These are phyloP conservation scores for Panorpa germanica DNA, from an alignment of 2,888 invertebrate species.

Conservation along the genomic window DNA sequence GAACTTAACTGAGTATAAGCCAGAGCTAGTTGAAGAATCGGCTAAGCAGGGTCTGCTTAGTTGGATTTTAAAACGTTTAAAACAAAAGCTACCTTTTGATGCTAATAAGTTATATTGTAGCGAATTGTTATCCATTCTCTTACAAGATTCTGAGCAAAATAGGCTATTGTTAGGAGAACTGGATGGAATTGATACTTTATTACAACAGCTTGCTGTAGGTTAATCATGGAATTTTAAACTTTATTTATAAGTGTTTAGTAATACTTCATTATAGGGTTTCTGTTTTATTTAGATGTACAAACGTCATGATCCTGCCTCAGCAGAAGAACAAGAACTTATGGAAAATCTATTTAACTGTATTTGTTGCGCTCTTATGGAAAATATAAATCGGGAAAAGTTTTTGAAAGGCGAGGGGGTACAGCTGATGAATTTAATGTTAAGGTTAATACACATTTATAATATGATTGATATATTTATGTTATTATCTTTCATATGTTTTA, in stretches of 20 bases:
- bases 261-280: no score
- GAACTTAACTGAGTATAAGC: conserved; percentile 82
- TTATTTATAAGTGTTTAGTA: conserved; percentile 6
- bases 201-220: conserved; percentile 81
- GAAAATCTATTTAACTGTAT: conserved; percentile 94
- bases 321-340: conserved; percentile 96
- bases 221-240: background rate
- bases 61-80: conserved; percentile 83
- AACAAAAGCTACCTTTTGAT: conserved; percentile 79
- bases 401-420: conserved; percentile 93
- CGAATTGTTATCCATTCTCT: conserved; percentile 86
- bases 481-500: no score
- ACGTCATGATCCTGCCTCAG: conserved; percentile 74
- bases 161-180: conserved; percentile 68
- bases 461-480: conserved; percentile 16
- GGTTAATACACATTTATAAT: conserved; percentile 23
- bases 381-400: conserved; percentile 79
- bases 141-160: conserved; percentile 79
- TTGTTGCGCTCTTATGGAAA: conserved; percentile 82
- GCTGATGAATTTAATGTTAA: conserved; percentile 96
- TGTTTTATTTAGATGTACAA: conserved; percentile 55
- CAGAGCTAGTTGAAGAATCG: conserved; percentile 66
- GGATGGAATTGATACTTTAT: conserved; percentile 88
- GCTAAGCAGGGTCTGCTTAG: conserved; percentile 78
- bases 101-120: conserved; percentile 89